Evolutionary conservation across 1,140 invertebrate genomes (phyloP), one percentile per base, ranked within the genome.

Genomic region (Rhyacophila brunnea): DNA sequence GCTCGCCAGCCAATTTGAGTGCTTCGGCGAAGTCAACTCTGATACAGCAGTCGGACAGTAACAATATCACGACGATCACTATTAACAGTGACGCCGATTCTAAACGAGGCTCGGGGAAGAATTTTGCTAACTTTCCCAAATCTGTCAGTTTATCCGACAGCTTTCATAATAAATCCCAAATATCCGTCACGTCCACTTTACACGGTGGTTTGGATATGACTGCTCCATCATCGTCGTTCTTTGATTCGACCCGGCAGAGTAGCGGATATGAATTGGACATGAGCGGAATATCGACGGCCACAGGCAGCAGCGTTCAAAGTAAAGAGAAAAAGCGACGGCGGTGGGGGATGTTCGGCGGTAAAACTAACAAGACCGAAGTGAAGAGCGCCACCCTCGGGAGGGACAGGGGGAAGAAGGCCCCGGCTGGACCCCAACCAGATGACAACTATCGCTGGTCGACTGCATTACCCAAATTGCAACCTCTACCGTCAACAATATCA

Each of bases 401-500:
- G 18, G 83, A 85, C 60, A 82, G 80, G 59, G 71, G 72, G 28
- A 73, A 81, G 19, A 80, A 81, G 18, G 68, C 72, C 23, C 59
- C 74, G 62, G 35, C 74, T 28, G 76, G 79, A 49, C 72, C 79
- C 11, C 75, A 72, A 23, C 71, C 80, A 53, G 67, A 74, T 18
- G 80, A 81, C 57, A 81, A 80, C 47, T 80, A 86, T 71, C 70
- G 85, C 2, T 87, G 86, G 85, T 86, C 85, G 1, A 86, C 84
- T 0, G 85, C 83, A 1, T 71, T 85, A 18, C 81, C 82, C 23
- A 83, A 84, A 54, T 78, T 82, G n/a, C 83, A 86, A 64, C 85
- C 86, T 1, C 72, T 88, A 47, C 85, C 86, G 6, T 83, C 86
- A 0, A 84, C 83, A 52, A 87, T 87, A 66, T 87, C 85, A 67